A percentile compares a stretch with the other conserved stretches of the same genome.
phyloP scores from a whole-genome alignment of 2,797 vertebrate species.

The Lagocephalus sceleratus region DNA sequence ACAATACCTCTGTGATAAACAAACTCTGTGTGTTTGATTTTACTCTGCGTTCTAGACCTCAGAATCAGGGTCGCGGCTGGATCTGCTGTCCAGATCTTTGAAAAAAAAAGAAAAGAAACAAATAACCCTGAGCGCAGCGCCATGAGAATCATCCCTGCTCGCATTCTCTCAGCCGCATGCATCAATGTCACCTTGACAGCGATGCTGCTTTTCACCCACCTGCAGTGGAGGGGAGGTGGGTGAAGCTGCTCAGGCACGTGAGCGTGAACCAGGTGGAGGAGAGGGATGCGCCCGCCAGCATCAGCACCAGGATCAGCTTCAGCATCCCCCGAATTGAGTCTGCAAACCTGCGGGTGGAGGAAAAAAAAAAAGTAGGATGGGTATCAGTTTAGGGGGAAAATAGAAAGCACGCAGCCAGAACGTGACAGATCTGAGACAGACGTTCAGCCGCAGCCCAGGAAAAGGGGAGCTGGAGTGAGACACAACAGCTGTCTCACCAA shows the following conservation, averaged over 20 bases:
- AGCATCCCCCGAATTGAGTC: constrained; percentile 97
- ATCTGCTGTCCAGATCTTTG: too few relatives aligned
- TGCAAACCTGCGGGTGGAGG: constrained; percentile 82
- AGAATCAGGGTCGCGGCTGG: too few relatives aligned
- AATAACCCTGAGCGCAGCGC: neutral
- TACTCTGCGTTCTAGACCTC: too few relatives aligned
- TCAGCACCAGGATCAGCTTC: constrained; percentile 94
- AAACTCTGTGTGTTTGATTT: too few relatives aligned
- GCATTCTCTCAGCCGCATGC: neutral
- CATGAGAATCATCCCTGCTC: neutral
- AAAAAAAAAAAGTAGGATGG: rapidly evolving
- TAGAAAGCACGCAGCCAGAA: neutral
- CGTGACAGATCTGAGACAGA: neutral
- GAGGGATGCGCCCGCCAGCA: constrained; percentile 91
- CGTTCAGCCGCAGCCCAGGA: too few relatives aligned
- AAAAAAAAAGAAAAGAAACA: too few relatives aligned
- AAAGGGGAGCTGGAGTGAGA: constrained; percentile 13
- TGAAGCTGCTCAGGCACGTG: constrained; percentile 87
- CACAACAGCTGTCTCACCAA: constrained; percentile 16
- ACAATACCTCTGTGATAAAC: too few relatives aligned
- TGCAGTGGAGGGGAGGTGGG: constrained; percentile 93
- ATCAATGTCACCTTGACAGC: constrained; percentile 21
- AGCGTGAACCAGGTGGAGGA: constrained; percentile 96
- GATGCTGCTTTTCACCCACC: constrained; percentile 69
- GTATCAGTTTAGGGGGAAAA: neutral